Evolutionary conservation across 2,888 invertebrate species (phyloP).

Genomic region (Steromphala cineraria): DNA sequence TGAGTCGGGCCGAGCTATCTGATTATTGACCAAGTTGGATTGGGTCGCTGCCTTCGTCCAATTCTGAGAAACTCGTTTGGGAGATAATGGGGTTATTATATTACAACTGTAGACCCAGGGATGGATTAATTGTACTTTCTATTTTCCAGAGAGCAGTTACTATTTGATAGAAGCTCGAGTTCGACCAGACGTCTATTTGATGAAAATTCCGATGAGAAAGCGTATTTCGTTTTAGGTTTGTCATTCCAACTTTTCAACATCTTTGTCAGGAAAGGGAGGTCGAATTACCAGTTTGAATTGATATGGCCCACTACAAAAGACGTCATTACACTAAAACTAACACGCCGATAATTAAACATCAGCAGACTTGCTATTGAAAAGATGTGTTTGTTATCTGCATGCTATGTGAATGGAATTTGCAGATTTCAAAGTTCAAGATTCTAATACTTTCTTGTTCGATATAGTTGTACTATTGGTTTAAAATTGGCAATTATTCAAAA

Average conservation of each 20-base stretch:
- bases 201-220: too few relatives aligned
- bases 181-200: too few relatives aligned
- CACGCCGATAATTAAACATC: too few relatives aligned
- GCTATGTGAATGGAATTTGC: too few relatives aligned
- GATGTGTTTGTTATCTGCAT: too few relatives aligned
- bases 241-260: background rate
- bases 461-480: too few relatives aligned
- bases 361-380: too few relatives aligned
- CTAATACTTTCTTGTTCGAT: too few relatives aligned
- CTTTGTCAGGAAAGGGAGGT: background rate
- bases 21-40: background rate
- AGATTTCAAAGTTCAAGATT: too few relatives aligned
- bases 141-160: background rate
- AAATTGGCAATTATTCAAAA: too few relatives aligned
- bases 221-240: background rate
- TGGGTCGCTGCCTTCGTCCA: background rate
- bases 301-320: background rate
- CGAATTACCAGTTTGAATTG: background rate
- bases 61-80: background rate
- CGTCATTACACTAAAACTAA: background rate
- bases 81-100: background rate
- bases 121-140: background rate
- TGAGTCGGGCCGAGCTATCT: background rate
- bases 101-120: background rate
- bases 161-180: background rate